A percentile compares a stretch with the other conserved stretches of the same genome.
Evolutionary conservation across 2,113 vertebrate species (phyloP).

Genomic region (Piaya cayana): DNA sequence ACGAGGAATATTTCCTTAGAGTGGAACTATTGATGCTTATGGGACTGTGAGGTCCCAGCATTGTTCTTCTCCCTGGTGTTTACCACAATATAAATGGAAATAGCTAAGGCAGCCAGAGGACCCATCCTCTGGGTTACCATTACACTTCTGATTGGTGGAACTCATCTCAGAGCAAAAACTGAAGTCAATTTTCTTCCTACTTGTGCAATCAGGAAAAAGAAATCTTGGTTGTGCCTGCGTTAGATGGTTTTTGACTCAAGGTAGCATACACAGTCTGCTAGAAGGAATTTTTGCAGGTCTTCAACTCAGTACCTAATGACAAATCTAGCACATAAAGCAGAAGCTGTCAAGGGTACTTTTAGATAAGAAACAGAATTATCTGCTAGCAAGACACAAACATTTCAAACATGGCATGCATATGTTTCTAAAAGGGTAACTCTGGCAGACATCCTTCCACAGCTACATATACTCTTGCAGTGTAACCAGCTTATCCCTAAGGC

Average conservation of each 20-base stretch:
- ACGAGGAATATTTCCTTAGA: neutral
- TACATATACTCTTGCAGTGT: no score
- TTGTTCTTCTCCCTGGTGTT: neutral
- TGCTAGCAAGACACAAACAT: neutral
- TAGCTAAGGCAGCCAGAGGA: neutral
- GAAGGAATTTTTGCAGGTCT: neutral
- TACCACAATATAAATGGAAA: fast-evolving
- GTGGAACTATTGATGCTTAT: no score
- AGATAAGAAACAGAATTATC: neutral
- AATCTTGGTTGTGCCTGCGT: neutral
- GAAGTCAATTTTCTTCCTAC: neutral
- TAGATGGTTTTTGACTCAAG: neutral
- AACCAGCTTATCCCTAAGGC: neutral
- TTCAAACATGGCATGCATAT: fast-evolving
- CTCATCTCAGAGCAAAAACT: neutral
- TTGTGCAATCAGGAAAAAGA: neutral
- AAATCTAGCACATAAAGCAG: neutral
- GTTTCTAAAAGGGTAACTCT: neutral
- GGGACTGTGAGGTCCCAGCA: neutral
- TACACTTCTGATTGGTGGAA: neutral
- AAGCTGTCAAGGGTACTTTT: neutral
- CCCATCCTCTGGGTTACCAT: neutral
- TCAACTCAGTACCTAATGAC: neutral
- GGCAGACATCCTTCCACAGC: neutral
- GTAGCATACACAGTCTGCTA: neutral